These are phyloP conservation scores for Sinopyrophorus schimmeli DNA, from an alignment of 2,888 invertebrate species.

Conservation along the genomic window DNA sequence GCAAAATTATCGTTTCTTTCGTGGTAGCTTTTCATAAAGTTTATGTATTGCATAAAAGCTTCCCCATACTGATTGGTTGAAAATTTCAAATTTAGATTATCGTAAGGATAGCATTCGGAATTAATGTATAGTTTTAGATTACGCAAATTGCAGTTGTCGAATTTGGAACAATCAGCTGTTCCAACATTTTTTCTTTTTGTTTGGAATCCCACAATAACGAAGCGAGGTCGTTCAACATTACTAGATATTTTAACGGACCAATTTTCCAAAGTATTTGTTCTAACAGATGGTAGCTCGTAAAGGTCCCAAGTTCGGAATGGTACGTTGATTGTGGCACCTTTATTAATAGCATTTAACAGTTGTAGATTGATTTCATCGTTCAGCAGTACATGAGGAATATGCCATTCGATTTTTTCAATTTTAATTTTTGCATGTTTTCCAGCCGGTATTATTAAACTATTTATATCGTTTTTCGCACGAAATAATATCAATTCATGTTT, in stretches of 20 bases:
- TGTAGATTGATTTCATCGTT: conserved; percentile 35
- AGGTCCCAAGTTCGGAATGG: conserved; percentile 47
- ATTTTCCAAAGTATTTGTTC: conserved; percentile 41
- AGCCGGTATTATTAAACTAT: not conserved
- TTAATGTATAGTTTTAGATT: conserved; percentile 48
- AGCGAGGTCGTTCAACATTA: conserved; percentile 48
- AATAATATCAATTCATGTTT: conserved; percentile 2
- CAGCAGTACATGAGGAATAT: conserved; percentile 1
- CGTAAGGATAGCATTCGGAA: conserved; percentile 47
- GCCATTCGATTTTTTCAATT: not conserved
- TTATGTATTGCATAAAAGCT: too few species aligned
- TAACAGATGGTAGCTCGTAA: conserved; percentile 47
- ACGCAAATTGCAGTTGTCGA: conserved; percentile 41
- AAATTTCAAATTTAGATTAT: conserved; percentile 44
- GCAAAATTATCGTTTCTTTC: too few species aligned
- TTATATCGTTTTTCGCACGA: not conserved
- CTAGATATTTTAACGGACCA: conserved; percentile 44
- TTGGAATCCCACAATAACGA: conserved; percentile 49
- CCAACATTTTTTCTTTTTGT: conserved; percentile 44
- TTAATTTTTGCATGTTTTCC: not conserved
- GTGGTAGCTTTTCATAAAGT: too few species aligned
- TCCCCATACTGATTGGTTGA: conserved; percentile 36
- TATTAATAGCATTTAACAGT: conserved; percentile 29
- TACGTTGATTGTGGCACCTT: conserved; percentile 12
- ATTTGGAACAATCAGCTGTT: conserved; percentile 34